Evolutionary conservation across 1,140 invertebrate genomes (phyloP), one percentile per base, ranked within the genome.

Genomic region (Nasonia longicornis): DNA sequence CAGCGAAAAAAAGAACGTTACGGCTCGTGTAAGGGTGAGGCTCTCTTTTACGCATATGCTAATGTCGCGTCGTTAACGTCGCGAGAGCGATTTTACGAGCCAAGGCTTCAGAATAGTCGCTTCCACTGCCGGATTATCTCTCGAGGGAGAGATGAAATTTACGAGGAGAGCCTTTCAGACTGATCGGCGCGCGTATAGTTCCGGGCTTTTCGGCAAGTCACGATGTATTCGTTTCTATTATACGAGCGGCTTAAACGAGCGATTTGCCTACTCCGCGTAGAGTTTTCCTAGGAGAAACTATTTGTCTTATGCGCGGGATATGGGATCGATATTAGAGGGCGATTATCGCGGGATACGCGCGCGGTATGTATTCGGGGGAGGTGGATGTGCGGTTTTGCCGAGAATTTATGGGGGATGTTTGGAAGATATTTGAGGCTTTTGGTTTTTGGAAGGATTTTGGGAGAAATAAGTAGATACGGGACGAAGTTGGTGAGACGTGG

Each of bases 131-230:
- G n/a, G 71, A 73, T 73, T 73, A 73, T 45, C 71, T 70, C 31
- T 16, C 22, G 69, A 38, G 69, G 31, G 35, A 73, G 42, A 73
- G n/a, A 20, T 4, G 26, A 73, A 73, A 73, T 73, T 73, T 73
- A 73, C 71, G 71, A 73, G 71, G 42, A 73, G 71, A 73, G 71
- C n/a, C 71, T 73, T 48, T 48, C 42, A 38, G 42, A 73, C 42
- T 26, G 71, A 73, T 73, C 71, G 71, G 71, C 42, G n/a, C 71
- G 71, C 20, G 52, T 63, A 16, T 20, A 16, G 64, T 67, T 70
- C 31, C 29, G 26, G 35, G 26, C 69, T 70, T 70, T 70, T 38
- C 69, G 69, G 29, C 69, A 70, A 70, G 29, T 70, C 69, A 70
- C 58, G 16, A 16, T 70, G n/a, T 70, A 70, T 38, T 70, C 69